A percentile compares a stretch with the other conserved stretches of the same genome.
Evolutionary conservation across 2,113 vertebrate genomes (phyloP).

Genomic region (Cryptomyrus ogoouensis): DNA sequence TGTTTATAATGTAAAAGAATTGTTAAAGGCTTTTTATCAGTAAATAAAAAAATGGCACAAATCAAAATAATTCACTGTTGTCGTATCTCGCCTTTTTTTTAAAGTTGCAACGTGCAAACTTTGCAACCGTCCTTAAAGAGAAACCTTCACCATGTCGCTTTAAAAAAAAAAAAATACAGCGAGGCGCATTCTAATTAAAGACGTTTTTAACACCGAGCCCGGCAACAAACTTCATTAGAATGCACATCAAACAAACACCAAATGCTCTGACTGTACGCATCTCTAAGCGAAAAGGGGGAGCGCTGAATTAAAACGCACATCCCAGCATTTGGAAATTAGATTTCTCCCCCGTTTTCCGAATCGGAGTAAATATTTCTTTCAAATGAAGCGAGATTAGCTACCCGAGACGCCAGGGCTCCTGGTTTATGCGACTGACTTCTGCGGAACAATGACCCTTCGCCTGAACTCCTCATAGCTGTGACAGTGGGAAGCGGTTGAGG

Average conservation of each 20-base stretch:
- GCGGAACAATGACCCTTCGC: constrained; percentile 66
- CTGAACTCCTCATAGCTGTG: constrained; percentile 64
- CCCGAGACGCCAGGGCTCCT: constrained; percentile 50
- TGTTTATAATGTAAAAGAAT: constrained; percentile 57
- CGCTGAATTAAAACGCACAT: constrained; percentile 49
- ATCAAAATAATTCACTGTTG: constrained; percentile 52
- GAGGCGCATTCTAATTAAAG: constrained; percentile 53
- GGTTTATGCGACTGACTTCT: constrained; percentile 54
- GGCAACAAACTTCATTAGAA: constrained; percentile 61
- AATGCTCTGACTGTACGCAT: constrained; percentile 44
- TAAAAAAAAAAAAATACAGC: constrained; percentile 54
- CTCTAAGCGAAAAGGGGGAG: constrained; percentile 45
- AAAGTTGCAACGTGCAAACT: constrained; percentile 51
- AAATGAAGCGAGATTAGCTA: constrained; percentile 53
- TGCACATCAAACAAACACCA: constrained; percentile 49
- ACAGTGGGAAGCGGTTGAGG: constrained; percentile 64
- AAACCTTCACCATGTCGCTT: constrained; percentile 33
- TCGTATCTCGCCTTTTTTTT: constrained; percentile 46
- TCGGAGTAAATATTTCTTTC: constrained; percentile 53
- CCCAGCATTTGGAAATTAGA: constrained; percentile 28
- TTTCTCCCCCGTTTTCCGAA: constrained; percentile 34
- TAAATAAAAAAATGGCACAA: constrained; percentile 51
- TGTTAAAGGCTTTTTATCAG: constrained; percentile 46
- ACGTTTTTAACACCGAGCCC: constrained; percentile 58
- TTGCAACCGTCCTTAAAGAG: constrained; percentile 23